phyloP scores from a whole-genome alignment of 2,888 invertebrate genomes.

The Incurvaria masculella region DNA sequence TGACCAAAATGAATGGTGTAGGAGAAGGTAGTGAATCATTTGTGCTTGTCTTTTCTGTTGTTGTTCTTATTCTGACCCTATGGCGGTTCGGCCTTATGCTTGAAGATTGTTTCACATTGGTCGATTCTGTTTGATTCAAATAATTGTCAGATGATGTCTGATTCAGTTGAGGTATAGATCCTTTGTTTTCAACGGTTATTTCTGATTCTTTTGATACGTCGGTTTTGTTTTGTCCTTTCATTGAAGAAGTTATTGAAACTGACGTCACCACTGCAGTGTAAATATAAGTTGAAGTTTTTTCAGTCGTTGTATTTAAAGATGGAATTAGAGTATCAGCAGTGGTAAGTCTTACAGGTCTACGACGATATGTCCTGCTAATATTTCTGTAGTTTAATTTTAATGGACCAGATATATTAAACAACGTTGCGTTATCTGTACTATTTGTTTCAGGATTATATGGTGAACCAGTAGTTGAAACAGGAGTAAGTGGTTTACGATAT shows the following conservation, averaged over 20 bases:
- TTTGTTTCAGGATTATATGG: conserved; percentile 31
- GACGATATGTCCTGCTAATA: conserved; percentile 28
- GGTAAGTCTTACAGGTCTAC: conserved; percentile 35
- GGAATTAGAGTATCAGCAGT: conserved; percentile 27
- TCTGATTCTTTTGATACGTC: conserved; percentile 29
- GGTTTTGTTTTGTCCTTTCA: conserved; percentile 47
- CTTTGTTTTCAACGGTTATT: conserved; percentile 23
- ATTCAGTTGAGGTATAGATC: conserved; percentile 17
- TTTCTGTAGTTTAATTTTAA: conserved; percentile 25
- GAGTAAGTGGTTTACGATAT: conserved; percentile 39
- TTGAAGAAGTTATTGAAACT: conserved; percentile 50
- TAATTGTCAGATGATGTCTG: conserved; percentile 23
- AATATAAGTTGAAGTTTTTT: conserved; percentile 45
- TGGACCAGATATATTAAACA: conserved; percentile 25
- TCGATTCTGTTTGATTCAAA: conserved; percentile 29
- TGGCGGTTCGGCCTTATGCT: conserved; percentile 20
- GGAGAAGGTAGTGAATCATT: conserved; percentile 22
- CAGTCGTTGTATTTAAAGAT: conserved; percentile 36
- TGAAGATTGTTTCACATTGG: conserved; percentile 19
- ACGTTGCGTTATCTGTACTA: conserved; percentile 30
- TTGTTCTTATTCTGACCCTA: conserved; percentile 41
- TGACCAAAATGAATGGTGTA: conserved; percentile 18
- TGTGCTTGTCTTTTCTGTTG: conserved; percentile 29
- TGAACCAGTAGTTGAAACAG: conserved; percentile 26
- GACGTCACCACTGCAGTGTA: conserved; percentile 54